Evolutionary conservation across 2,888 invertebrate species (phyloP).

Genomic region (Lasioglossum pauxillum): DNA sequence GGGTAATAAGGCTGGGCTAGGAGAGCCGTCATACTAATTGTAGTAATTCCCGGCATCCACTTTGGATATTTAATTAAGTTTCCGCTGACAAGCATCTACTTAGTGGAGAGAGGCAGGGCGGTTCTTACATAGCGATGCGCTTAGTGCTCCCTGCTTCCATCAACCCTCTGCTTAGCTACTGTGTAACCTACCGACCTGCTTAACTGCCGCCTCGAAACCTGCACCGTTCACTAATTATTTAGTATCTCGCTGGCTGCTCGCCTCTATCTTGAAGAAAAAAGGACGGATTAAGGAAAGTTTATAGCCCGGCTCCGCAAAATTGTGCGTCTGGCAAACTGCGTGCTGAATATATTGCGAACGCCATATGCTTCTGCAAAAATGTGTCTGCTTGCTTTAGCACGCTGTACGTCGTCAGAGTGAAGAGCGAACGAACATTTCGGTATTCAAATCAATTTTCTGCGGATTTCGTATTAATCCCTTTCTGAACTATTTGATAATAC

Average conservation of each 20-base stretch:
- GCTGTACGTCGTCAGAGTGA: background rate
- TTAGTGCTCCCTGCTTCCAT: constrained; percentile 56
- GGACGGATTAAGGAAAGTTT: constrained; percentile 42
- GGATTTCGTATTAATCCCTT: background rate
- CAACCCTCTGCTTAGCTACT: constrained; percentile 65
- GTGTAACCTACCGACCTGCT: constrained; percentile 71
- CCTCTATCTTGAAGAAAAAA: constrained; percentile 9
- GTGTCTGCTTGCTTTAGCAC: background rate
- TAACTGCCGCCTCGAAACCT: constrained; percentile 65
- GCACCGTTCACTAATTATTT: constrained; percentile 68
- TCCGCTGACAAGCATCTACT: constrained; percentile 83
- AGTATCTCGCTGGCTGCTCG: constrained; percentile 43
- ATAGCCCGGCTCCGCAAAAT: constrained; percentile 5
- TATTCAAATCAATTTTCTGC: background rate
- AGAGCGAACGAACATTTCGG: background rate
- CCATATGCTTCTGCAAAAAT: background rate
- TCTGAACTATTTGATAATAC: background rate
- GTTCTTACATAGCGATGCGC: constrained; percentile 69
- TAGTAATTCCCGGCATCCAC: constrained; percentile 83
- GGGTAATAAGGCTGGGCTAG: constrained; percentile 76
- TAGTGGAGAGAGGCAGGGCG: constrained; percentile 68
- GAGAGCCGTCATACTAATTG: constrained; percentile 84
- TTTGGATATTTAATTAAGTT: constrained; percentile 85
- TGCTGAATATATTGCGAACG: background rate
- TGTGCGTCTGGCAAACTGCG: background rate